Evolutionary conservation across 2,797 vertebrate species (phyloP).

Genomic region (Aulostomus chinensis): DNA sequence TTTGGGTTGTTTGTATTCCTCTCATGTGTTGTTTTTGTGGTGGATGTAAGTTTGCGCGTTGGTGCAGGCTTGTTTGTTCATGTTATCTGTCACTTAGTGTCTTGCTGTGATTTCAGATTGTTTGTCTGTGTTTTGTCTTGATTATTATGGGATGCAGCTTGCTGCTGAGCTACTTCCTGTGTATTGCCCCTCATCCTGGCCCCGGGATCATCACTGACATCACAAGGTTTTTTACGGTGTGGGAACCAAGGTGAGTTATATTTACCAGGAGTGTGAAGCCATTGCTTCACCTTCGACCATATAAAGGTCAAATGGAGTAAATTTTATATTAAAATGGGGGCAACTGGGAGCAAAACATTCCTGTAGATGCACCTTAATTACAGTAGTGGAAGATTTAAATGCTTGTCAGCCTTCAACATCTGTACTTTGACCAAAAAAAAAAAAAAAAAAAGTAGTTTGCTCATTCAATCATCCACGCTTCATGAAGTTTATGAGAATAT

Average conservation of each 20-base stretch:
- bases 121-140: conserved; percentile 68
- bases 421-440: neutral
- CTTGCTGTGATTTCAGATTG: conserved; percentile 63
- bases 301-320: conserved; percentile 6
- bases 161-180: conserved; percentile 83
- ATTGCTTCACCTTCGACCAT: conserved; percentile 45
- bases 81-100: conserved; percentile 68
- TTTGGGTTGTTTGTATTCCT: conserved; percentile 35
- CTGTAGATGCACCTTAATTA: too few species aligned
- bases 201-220: conserved; percentile 79
- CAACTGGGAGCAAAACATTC: neutral
- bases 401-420: conserved; percentile 4
- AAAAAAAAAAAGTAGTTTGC: neutral
- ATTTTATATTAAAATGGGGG: conserved; percentile 4
- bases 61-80: conserved; percentile 12
- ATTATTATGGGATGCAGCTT: conserved; percentile 84
- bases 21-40: conserved; percentile 26
- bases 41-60: conserved; percentile 30
- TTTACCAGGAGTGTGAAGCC: conserved; percentile 56
- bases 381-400: conserved; percentile 4
- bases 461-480: neutral
- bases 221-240: conserved; percentile 78
- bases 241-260: conserved; percentile 80
- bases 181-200: conserved; percentile 81
- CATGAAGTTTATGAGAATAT: too few species aligned